Evolutionary conservation across 2,113 vertebrate genomes (phyloP).

Genomic region (Canis aureus): DNA sequence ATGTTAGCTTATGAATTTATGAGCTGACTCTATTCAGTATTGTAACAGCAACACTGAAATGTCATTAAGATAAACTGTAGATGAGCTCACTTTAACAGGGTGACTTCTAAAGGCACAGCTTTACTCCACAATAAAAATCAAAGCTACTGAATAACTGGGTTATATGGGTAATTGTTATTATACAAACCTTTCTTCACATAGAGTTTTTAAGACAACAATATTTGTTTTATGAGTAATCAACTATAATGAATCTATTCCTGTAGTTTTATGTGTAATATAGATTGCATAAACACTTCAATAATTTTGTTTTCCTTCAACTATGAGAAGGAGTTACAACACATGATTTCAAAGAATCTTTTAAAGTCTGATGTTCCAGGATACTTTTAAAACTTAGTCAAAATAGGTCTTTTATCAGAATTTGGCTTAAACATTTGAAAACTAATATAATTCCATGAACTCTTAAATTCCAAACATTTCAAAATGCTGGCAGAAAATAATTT

Average conservation of each 20-base stretch:
- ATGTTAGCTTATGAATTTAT: constrained; percentile 53
- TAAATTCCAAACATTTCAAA: constrained; percentile 47
- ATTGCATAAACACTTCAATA: neutral
- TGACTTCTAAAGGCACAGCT: constrained; percentile 31
- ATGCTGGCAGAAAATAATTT: constrained; percentile 2
- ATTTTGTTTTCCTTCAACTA: constrained; percentile 6
- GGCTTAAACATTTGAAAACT: constrained; percentile 13
- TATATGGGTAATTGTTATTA: neutral
- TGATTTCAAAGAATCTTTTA: constrained; percentile 26
- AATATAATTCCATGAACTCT: constrained; percentile 24
- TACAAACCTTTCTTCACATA: neutral
- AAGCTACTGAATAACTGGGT: neutral
- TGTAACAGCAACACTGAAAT: constrained; percentile 45
- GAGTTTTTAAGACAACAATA: neutral
- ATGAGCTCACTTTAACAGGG: neutral
- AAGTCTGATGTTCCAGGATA: neutral
- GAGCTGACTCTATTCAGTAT: constrained; percentile 16
- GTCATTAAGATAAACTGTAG: constrained; percentile 3
- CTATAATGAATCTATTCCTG: constrained; percentile 14
- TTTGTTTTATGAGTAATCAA: constrained; percentile 22
- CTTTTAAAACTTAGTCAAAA: constrained; percentile 19
- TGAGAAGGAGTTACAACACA: neutral
- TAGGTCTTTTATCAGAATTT: constrained; percentile 39
- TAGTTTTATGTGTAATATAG: neutral
- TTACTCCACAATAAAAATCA: constrained; percentile 8